Base-by-base conservation (phyloP, 2,888 invertebrate genomes). In the Dichetophora obliterata region DNA sequence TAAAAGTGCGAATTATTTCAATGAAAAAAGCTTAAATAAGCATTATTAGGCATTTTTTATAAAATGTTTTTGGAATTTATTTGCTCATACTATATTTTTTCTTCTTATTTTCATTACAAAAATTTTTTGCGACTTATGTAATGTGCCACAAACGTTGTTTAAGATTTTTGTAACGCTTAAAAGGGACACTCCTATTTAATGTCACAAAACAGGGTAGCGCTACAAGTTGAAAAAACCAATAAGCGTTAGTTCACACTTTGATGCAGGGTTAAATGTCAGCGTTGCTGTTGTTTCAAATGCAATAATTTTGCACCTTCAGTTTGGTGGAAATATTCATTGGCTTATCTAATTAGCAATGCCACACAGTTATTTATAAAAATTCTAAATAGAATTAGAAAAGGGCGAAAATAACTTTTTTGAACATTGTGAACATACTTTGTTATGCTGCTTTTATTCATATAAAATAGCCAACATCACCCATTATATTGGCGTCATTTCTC, bases 1-100 rank as follows among this genome's bases (percentile, higher is more conserved):
- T 81, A 80, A 81, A 80, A 80, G 81, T 82, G 78, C 76, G 81
- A 80, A 80, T 80, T 27, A 31, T 14, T 48, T 66, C 48, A 66
- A 43, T 6, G 48, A 22, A 66, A n/a, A 48, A 66, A 22, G 66
- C 27, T 59, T 22, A 59, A 14, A 16, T 59, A 22, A 22, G 59
- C 59, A 27, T 59, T 24, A 24, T 59, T 14, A 59, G 59, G 59
- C 59, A 8, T 59, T 27, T 27, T 59, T 59, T 59, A 19, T 59
- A 27, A 4, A 4, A 31, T 59, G 16, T 27, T 1, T 43, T 27
- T 1, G 59, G 0, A 27, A 59, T 59, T 59, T 59, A 22, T 59
- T 5, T 24, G 16, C 11, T 24, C 4, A 19, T 59, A 27, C 14
- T 16, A 27, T 27, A 5, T 37, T 37, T 59, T 22, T n/a, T n/a